Conservation (phyloP, 2,888 invertebrate genomes). For the Caenorhabditis sp. region DNA sequence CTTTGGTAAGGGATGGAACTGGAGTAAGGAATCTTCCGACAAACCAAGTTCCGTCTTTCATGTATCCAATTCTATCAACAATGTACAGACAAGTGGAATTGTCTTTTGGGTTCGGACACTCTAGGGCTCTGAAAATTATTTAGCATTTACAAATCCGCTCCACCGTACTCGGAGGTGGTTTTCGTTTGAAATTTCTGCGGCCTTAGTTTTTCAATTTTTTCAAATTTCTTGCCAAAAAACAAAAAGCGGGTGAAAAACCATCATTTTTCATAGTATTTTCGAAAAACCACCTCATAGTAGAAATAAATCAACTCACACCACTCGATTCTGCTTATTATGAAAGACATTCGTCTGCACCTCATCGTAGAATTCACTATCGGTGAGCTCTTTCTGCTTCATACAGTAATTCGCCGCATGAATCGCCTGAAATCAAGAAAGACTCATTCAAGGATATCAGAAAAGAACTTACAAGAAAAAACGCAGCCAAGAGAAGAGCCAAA, state of each 20-base stretch:
- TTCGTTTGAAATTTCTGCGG: too few species aligned
- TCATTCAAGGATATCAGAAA: not conserved
- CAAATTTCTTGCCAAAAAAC: too few species aligned
- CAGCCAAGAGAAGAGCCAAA: not conserved
- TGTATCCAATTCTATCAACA: conserved; percentile 37
- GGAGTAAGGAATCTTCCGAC: conserved; percentile 43
- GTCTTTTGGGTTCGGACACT: conserved; percentile 35
- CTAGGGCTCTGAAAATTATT: conserved; percentile 22
- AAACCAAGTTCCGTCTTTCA: conserved; percentile 27
- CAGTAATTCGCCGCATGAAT: conserved; percentile 26
- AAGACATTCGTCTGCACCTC: not conserved
- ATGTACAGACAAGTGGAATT: conserved; percentile 51
- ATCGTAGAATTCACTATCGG: conserved; percentile 33
- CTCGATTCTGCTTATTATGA: conserved; percentile 1
- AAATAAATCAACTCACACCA: conserved; percentile 9
- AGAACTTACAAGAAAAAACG: conserved; percentile 7
- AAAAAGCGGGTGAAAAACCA: too few species aligned
- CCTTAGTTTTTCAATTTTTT: too few species aligned
- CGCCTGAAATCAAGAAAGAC: conserved; percentile 9
- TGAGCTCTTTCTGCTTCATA: conserved; percentile 17
- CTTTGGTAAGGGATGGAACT: conserved; percentile 13
- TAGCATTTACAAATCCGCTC: too few species aligned
- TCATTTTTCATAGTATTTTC: too few species aligned
- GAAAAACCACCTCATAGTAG: too few species aligned
- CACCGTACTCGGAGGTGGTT: too few species aligned